A percentile compares a stretch with the other conserved stretches of the same genome.
phyloP scores from a whole-genome alignment of 2,888 invertebrate genomes.

The Rosalia funebris region DNA sequence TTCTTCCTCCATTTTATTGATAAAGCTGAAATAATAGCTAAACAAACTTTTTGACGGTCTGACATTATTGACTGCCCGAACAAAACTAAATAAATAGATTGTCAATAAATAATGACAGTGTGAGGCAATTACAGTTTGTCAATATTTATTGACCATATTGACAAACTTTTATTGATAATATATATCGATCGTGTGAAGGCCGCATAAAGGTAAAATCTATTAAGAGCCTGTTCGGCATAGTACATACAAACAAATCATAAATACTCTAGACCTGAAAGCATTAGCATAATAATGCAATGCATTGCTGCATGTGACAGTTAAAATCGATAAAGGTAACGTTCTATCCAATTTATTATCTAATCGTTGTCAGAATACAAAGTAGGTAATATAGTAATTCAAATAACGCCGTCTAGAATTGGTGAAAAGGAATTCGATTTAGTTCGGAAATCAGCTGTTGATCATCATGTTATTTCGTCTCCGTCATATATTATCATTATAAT shows the following conservation, averaged over 20 bases:
- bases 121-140: no score
- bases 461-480: no score
- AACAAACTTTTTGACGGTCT: no score
- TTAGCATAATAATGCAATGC: conserved; percentile 21
- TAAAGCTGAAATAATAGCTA: no score
- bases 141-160: no score
- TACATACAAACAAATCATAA: neutral
- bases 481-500: no score
- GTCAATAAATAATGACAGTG: no score
- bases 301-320: conserved; percentile 12
- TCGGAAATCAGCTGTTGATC: neutral
- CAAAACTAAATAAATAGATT: no score
- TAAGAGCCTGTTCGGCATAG: neutral
- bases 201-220: neutral
- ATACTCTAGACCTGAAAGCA: neutral
- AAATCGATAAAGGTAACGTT: conserved; percentile 11
- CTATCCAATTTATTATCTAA: conserved; percentile 20
- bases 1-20: no score
- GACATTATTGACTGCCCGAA: no score
- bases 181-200: no score
- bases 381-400: conserved; percentile 17
- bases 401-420: conserved; percentile 6
- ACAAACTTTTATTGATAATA: no score
- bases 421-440: conserved; percentile 4
- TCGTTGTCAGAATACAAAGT: conserved; percentile 17